Evolutionary conservation across 2,113 vertebrate species (phyloP).

Genomic region (Pantherophis guttatus): DNA sequence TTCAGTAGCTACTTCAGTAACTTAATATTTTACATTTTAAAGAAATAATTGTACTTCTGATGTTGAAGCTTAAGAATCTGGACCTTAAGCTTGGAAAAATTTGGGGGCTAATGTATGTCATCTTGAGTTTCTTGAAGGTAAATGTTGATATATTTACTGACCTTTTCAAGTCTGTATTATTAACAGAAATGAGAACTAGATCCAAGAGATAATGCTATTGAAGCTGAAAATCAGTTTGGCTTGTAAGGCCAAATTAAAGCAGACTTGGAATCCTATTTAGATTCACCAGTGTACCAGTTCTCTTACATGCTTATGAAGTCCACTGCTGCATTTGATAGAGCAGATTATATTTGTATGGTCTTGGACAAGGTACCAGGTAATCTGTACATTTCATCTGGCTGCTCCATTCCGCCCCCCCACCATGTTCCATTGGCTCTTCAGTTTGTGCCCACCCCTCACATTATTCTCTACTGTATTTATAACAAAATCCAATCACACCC

Average conservation of each 20-base stretch:
- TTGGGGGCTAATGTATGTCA: neutral
- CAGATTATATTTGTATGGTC: neutral
- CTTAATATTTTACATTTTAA: neutral
- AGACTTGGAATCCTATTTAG: neutral
- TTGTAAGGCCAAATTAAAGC: neutral
- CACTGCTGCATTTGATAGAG: neutral
- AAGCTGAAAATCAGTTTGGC: neutral
- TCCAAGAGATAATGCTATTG: neutral
- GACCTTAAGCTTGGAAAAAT: too few species aligned
- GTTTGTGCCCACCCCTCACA: neutral
- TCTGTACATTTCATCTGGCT: neutral
- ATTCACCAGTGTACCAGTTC: neutral
- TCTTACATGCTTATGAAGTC: neutral
- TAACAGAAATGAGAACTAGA: neutral
- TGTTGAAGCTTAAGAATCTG: neutral
- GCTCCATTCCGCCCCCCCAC: neutral
- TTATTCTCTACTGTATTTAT: neutral
- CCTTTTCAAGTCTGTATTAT: neutral
- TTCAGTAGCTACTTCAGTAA: neutral
- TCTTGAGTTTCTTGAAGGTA: neutral
- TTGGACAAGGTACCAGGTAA: neutral
- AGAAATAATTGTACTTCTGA: neutral
- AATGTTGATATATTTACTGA: neutral
- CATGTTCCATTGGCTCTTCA: neutral
- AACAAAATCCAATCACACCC: neutral